Conservation (phyloP, 2,888 invertebrate species). For the Spisula solida region DNA sequence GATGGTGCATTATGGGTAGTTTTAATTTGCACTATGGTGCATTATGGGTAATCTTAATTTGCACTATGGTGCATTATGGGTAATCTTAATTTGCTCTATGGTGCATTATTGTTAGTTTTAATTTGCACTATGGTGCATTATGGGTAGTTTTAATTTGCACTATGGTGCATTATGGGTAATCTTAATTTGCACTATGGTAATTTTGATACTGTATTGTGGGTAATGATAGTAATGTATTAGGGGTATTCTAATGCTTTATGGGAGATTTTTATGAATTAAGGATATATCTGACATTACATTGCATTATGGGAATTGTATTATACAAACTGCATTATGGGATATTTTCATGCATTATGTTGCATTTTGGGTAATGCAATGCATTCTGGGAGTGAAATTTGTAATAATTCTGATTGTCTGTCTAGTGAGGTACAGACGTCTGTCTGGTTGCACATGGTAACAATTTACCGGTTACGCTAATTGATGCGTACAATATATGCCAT, state of each 20-base stretch:
- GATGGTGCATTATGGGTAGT: not conserved
- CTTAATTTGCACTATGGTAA: not conserved
- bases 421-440: not conserved
- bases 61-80: not conserved
- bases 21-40: not conserved
- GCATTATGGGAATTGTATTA: not conserved
- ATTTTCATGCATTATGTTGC: not conserved
- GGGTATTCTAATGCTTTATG: not conserved
- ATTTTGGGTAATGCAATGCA: not conserved
- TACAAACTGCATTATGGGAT: not conserved
- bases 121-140: not conserved
- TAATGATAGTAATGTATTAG: not conserved
- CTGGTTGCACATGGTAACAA: not conserved
- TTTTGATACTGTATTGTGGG: not conserved
- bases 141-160: no score
- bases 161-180: conserved; percentile 11
- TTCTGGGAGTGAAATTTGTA: not conserved
- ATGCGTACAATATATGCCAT: conserved; percentile 7
- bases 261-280: not conserved
- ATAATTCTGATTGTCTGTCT: not conserved
- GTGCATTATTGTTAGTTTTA: not conserved
- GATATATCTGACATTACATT: not conserved
- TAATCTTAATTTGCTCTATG: no score
- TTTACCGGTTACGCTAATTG: not conserved
- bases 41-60: not conserved